phyloP scores from a whole-genome alignment of 2,888 invertebrate species.

The Megalurothrips usitatus region DNA sequence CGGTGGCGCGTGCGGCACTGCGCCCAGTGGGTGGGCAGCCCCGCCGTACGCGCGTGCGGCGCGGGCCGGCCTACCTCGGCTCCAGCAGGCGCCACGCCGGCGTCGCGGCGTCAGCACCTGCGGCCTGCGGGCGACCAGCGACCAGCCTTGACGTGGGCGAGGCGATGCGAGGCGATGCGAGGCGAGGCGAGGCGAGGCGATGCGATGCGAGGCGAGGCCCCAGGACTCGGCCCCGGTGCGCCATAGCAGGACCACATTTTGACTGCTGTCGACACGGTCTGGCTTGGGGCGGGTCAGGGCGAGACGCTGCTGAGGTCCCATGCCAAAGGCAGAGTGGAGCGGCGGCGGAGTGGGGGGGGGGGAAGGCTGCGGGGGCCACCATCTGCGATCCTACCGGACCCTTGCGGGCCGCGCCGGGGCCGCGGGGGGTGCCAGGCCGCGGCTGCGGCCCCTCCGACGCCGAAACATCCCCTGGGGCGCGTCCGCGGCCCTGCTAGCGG shows the following conservation, averaged over 20 bases:
- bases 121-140: too few species aligned
- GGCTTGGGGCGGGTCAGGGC: background rate
- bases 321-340: background rate
- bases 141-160: too few species aligned
- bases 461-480: background rate
- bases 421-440: background rate
- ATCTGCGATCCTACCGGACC: background rate
- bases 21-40: too few species aligned
- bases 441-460: background rate
- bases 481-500: background rate
- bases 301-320: background rate
- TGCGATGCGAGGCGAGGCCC: too few species aligned
- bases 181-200: too few species aligned
- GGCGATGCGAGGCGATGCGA: too few species aligned
- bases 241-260: background rate
- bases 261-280: background rate
- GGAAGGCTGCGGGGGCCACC: background rate
- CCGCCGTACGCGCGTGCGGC: too few species aligned
- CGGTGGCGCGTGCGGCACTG: too few species aligned
- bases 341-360: background rate
- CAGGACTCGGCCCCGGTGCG: too few species aligned
- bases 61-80: too few species aligned
- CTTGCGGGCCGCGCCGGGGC: background rate
- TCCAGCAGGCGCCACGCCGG: too few species aligned
- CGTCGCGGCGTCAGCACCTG: too few species aligned